Base-by-base conservation (phyloP, 2,797 vertebrate species). In the Urosaurus nigricauda region DNA sequence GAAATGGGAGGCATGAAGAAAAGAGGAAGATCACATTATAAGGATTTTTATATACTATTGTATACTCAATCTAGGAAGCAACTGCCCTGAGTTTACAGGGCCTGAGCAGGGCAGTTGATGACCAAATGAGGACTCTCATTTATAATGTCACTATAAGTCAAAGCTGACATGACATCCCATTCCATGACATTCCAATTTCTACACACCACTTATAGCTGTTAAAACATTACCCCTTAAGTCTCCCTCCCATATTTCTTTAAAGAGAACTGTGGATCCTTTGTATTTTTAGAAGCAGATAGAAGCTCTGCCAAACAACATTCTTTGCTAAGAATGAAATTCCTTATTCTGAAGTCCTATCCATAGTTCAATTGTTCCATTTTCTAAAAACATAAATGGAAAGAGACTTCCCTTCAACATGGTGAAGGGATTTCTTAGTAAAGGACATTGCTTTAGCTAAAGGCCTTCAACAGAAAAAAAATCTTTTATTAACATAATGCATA, bases 111-210 rank as follows among this genome's bases (percentile, higher is more conserved):
- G n/a, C n/a, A n/a, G n/a, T n/a, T n/a, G 63, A n/a, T n/a, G n/a
- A n/a, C n/a, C n/a, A n/a, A n/a, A n/a, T n/a, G 63, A 21, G 26
- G 24, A 26, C 63, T 65, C 63, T 65, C 29, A 29, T 65, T 65
- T 1, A 29, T 29, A 7, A 26, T 2, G 26, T 65, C 24, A 65
- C 26, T 2, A 9, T 29, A 65, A 65, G 26, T 29, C 26, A 65
- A 65, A 26, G 7, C 24, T 9, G 63, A 65, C 63, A 26, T 65
- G 63, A 65, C n/a, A n/a, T n/a, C n/a, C n/a, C n/a, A n/a, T n/a
- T n/a, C n/a, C n/a, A n/a, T n/a, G n/a, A n/a, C 79, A 51, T 83
- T 70, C 60, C 9, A 19, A 32, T n/a, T 83, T 83, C 82, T 83
- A 51, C 51, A 83, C 17, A 70, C 40, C 40, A 19, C 21, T 51